phyloP scores from a whole-genome alignment of 64 coral and sea anemone genomes.

The Anthopleura sola region DNA sequence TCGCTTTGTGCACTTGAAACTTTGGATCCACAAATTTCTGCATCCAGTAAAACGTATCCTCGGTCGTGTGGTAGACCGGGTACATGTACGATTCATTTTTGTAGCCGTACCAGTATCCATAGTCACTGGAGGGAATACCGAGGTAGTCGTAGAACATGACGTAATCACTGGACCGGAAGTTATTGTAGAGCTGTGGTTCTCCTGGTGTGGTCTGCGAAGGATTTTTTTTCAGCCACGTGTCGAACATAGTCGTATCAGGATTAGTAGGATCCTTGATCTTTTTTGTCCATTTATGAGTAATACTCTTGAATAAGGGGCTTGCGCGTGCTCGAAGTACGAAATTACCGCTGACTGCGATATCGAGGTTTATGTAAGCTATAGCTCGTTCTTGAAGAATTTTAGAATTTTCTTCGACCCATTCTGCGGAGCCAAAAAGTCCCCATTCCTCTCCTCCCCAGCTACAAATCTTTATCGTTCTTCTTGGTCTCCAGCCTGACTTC shows the following conservation, averaged over 20 bases:
- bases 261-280: slow-evolving; percentile 25
- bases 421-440: slow-evolving; percentile 52
- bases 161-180: slow-evolving; percentile 40
- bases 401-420: slow-evolving; percentile 63
- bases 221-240: slow-evolving; percentile 33
- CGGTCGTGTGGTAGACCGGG: slow-evolving; percentile 49
- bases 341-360: slow-evolving; percentile 48
- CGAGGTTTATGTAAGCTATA: slow-evolving; percentile 47
- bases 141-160: slow-evolving; percentile 56
- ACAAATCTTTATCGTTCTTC: slow-evolving; percentile 59
- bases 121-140: slow-evolving; percentile 55
- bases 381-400: slow-evolving; percentile 42
- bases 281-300: slow-evolving; percentile 59
- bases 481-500: slow-evolving; percentile 60
- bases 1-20: slow-evolving; percentile 44
- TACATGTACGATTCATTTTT: slow-evolving; percentile 28
- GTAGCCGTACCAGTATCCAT: slow-evolving; percentile 61
- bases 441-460: slow-evolving; percentile 63
- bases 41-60: slow-evolving; percentile 66
- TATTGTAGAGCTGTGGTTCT: slow-evolving; percentile 17
- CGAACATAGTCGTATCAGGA: slow-evolving; percentile 8
- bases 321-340: slow-evolving; percentile 34
- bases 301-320: slow-evolving; percentile 18
- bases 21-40: slow-evolving; percentile 46
- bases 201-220: neutral